A percentile compares a stretch with the other conserved stretches of the same genome.
phyloP scores from a whole-genome alignment of 2,113 vertebrate genomes.

The Grantiella picta region DNA sequence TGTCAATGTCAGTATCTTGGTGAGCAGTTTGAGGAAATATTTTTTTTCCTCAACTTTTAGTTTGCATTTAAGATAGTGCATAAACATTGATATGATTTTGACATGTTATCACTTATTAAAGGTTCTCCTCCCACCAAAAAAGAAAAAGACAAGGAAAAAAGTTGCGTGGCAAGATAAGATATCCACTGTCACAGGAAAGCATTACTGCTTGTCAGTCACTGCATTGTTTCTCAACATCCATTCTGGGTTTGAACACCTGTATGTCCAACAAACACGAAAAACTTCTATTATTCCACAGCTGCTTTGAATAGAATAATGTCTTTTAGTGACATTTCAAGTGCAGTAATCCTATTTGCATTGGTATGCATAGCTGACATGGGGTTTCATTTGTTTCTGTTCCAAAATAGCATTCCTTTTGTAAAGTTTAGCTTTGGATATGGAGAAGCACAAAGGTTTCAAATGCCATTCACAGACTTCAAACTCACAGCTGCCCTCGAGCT shows the following conservation, averaged over 20 bases:
- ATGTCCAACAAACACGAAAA: background rate
- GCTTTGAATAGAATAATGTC: background rate
- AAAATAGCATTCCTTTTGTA: background rate
- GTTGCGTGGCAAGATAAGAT: background rate
- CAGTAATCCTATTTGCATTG: background rate
- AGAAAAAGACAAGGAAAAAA: background rate
- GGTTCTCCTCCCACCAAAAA: background rate
- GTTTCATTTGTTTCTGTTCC: background rate
- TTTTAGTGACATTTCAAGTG: background rate
- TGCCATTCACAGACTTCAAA: background rate
- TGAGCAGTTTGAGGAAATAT: background rate
- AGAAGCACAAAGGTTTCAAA: background rate
- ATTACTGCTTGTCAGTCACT: background rate
- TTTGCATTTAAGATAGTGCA: background rate
- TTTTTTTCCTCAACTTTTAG: background rate
- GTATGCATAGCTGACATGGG: accelerated
- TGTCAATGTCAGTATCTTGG: background rate
- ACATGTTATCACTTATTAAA: background rate
- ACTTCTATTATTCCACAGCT: background rate
- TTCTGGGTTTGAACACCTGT: background rate
- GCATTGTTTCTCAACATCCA: background rate
- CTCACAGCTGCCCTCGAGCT: background rate
- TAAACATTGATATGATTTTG: background rate
- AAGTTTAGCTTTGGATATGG: background rate
- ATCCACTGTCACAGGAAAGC: background rate